These are phyloP conservation scores for Macroglossus sobrinus DNA, from an alignment of 2,113 vertebrate species.

Conservation along the genomic window DNA sequence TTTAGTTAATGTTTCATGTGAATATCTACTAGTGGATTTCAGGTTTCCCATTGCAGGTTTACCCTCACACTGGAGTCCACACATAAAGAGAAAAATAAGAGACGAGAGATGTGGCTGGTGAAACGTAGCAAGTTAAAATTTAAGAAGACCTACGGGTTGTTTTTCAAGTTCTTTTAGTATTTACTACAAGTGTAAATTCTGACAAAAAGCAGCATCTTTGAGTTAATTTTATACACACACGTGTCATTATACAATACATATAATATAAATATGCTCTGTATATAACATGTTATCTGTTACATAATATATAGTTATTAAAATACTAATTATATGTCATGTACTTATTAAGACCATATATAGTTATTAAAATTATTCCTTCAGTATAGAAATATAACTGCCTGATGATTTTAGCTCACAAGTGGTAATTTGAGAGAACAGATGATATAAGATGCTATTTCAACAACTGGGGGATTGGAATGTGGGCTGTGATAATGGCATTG, in stretches of 20 bases:
- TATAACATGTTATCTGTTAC: not conserved
- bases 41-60: not conserved
- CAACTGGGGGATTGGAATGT: not conserved
- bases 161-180: not conserved
- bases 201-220: not conserved
- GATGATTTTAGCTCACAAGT: not conserved
- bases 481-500: not conserved
- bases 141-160: not conserved
- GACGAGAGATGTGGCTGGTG: not conserved
- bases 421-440: slow-evolving; percentile 7
- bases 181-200: not conserved
- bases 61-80: not conserved
- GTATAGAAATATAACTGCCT: not conserved
- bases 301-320: not conserved
- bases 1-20: slow-evolving; percentile 74
- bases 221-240: not conserved
- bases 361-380: slow-evolving; percentile 1
- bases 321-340: not conserved
- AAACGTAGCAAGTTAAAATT: not conserved
- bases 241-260: not conserved
- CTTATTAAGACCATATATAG: not conserved
- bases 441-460: slow-evolving; percentile 7
- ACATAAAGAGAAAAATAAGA: not conserved
- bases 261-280: not conserved
- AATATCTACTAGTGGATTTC: slow-evolving; percentile 48